These are phyloP conservation scores for Pectinophora gossypiella DNA, from an alignment of 1,140 invertebrate genomes.

Conservation along the genomic window DNA sequence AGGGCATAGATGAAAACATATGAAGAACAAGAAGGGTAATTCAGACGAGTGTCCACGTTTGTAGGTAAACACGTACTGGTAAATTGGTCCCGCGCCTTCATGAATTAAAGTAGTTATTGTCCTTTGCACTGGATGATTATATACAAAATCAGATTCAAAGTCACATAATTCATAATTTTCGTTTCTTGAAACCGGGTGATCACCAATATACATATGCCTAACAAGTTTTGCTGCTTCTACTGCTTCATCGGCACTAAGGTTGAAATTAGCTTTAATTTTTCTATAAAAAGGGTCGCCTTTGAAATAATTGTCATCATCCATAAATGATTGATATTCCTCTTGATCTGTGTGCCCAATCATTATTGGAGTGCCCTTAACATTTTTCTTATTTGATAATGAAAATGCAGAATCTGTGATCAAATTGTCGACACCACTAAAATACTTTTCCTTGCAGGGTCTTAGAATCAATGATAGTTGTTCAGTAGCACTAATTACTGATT, in stretches of 20 bases:
- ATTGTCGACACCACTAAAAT: constrained; percentile 54
- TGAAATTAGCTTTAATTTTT: constrained; percentile 46
- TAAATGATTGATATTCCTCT: constrained; percentile 25
- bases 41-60: constrained; percentile 40
- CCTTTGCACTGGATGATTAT: constrained; percentile 50
- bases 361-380: constrained; percentile 49
- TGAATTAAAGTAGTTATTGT: constrained; percentile 38
- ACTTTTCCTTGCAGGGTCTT: constrained; percentile 53
- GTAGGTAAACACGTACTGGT: constrained; percentile 56
- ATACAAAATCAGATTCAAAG: constrained; percentile 53
- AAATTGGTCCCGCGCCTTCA: constrained; percentile 48
- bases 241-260: constrained; percentile 35
- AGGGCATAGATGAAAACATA: no score
- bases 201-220: constrained; percentile 56
- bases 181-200: constrained; percentile 35
- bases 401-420: constrained; percentile 52
- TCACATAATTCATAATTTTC: constrained; percentile 30
- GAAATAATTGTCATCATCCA: constrained; percentile 27
- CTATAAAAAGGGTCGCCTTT: constrained; percentile 47
- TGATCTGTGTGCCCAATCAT: constrained; percentile 52
- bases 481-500: constrained; percentile 42
- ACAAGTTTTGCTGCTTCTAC: constrained; percentile 33
- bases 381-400: constrained; percentile 42
- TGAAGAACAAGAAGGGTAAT: constrained; percentile 51
- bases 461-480: constrained; percentile 37